phyloP scores from a whole-genome alignment of 2,113 vertebrate genomes.

The Polypterus bichir region DNA sequence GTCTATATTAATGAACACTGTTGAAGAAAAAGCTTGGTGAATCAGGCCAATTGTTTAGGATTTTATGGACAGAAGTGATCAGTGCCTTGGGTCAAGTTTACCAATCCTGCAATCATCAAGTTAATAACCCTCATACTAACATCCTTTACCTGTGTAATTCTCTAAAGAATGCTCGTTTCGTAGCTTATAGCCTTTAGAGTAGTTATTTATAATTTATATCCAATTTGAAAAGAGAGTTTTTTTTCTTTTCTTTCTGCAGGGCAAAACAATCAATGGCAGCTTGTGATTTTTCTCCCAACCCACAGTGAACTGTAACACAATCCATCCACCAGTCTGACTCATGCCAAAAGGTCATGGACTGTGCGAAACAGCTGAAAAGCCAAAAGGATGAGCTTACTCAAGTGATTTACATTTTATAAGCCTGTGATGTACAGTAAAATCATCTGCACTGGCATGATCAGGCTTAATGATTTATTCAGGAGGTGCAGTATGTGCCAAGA shows the following conservation, averaged over 20 bases:
- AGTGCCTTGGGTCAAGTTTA: conserved; percentile 60
- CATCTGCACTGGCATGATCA: too few relatives aligned
- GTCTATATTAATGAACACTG: conserved; percentile 52
- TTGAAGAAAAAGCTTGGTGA: conserved; percentile 27
- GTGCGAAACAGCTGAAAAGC: conserved; percentile 50
- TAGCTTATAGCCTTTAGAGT: conserved; percentile 45
- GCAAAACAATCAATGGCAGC: conserved; percentile 45
- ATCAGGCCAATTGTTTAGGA: conserved; percentile 18
- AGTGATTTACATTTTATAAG: not conserved
- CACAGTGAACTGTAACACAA: conserved; percentile 38
- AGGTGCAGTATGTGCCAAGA: too few relatives aligned
- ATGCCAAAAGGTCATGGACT: conserved; percentile 39
- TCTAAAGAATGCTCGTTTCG: conserved; percentile 40
- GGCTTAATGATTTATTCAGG: too few relatives aligned
- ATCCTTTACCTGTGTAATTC: conserved; percentile 44
- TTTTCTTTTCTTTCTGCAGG: conserved; percentile 32
- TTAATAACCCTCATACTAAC: conserved; percentile 53
- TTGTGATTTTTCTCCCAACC: conserved; percentile 44
- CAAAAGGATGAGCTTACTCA: conserved; percentile 25
- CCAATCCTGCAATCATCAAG: conserved; percentile 54
- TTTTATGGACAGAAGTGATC: conserved; percentile 39
- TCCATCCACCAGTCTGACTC: conserved; percentile 45
- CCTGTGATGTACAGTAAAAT: not conserved
- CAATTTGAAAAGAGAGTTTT: conserved; percentile 35
- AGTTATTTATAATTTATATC: conserved; percentile 66